Conservation (phyloP, 2,888 invertebrate genomes). For the Idaea aversata region DNA sequence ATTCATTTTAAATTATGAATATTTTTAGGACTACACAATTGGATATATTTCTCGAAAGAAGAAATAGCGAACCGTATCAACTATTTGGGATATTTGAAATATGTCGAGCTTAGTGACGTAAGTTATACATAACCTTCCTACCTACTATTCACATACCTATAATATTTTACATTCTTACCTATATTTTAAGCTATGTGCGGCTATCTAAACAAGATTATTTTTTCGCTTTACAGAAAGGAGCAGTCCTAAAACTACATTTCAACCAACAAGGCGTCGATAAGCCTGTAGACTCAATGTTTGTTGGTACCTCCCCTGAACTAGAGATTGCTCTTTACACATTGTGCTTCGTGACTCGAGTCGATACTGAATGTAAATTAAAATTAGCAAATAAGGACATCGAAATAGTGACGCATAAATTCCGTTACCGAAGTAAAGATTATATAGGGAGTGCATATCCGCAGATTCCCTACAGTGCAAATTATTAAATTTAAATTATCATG, state of each 20-base stretch:
- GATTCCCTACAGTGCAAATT: slow-evolving; percentile 72
- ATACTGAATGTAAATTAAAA: slow-evolving; percentile 86
- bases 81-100: slow-evolving; percentile 89
- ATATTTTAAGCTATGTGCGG: slow-evolving; percentile 3
- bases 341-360: slow-evolving; percentile 89
- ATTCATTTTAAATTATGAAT: slow-evolving; percentile 3
- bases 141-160: background rate
- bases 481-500: slow-evolving; percentile 6
- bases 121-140: slow-evolving; percentile 41
- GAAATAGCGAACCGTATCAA: slow-evolving; percentile 86
- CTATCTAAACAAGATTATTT: slow-evolving; percentile 5
- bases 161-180: background rate
- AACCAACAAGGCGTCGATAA: slow-evolving; percentile 86
- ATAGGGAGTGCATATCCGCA: slow-evolving; percentile 92
- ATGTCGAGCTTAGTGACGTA: slow-evolving; percentile 85
- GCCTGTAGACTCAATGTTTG: slow-evolving; percentile 88
- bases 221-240: slow-evolving; percentile 84
- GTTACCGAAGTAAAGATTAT: slow-evolving; percentile 87
- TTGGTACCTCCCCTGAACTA: slow-evolving; percentile 94
- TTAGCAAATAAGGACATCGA: slow-evolving; percentile 85
- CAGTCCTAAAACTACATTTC: slow-evolving; percentile 86
- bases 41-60: slow-evolving; percentile 91
- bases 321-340: slow-evolving; percentile 94
- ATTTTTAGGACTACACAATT: slow-evolving; percentile 90
- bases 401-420: slow-evolving; percentile 86